phyloP scores from a whole-genome alignment of 1,140 invertebrate genomes.

The Hycleus cichorii region DNA sequence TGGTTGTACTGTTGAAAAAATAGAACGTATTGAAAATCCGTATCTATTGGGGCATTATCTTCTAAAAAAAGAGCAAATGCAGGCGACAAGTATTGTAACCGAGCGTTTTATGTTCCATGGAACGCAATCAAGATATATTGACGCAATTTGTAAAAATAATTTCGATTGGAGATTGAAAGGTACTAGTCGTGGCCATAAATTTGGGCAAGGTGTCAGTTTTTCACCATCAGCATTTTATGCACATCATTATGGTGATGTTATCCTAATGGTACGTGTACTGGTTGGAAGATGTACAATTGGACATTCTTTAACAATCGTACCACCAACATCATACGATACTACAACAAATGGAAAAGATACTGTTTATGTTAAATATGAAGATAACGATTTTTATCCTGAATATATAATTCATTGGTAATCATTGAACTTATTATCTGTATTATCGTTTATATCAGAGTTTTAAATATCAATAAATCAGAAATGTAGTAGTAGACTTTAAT shows the following conservation, averaged over 20 bases:
- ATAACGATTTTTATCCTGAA: conserved; percentile 21
- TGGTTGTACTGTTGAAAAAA: background rate
- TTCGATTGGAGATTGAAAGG: conserved; percentile 5
- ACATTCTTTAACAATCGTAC: conserved; percentile 6
- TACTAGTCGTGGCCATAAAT: conserved; percentile 12
- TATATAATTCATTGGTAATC: conserved; percentile 17
- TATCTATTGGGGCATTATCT: conserved; percentile 1
- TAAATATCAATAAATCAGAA: too few relatives aligned
- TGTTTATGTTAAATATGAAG: conserved; percentile 29
- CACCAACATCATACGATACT: conserved; percentile 14
- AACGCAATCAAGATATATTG: background rate
- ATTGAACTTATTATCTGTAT: background rate
- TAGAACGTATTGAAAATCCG: conserved; percentile 7
- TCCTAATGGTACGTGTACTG: conserved; percentile 21
- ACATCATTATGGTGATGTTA: conserved; percentile 20
- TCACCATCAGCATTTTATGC: conserved; percentile 18
- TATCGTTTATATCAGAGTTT: too few relatives aligned
- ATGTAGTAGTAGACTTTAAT: too few relatives aligned
- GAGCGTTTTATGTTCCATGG: conserved; percentile 11
- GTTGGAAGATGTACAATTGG: conserved; percentile 11
- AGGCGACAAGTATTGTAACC: background rate
- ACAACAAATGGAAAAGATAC: conserved; percentile 17
- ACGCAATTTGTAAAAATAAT: conserved; percentile 12
- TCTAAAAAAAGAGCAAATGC: conserved; percentile 8
- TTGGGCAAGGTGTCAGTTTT: conserved; percentile 25